Evolutionary conservation across 2,888 invertebrate species (phyloP).

Genomic region (Leucophenga montana): DNA sequence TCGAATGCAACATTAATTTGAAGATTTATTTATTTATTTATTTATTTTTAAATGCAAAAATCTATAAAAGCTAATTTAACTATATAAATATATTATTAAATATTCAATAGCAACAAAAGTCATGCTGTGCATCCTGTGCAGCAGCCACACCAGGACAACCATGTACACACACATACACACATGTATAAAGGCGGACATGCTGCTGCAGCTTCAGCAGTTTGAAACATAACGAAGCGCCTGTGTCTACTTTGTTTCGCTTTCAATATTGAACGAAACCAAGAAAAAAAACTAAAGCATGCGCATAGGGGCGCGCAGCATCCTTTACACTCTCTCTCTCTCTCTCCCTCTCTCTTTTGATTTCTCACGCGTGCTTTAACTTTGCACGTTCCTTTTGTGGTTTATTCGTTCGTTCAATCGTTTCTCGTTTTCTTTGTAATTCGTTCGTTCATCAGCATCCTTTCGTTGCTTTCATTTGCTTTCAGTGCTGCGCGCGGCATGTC

Average conservation of each 20-base stretch:
- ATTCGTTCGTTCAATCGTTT: conserved; percentile 31
- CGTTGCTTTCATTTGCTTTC: conserved; percentile 28
- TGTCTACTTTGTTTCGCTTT: neutral
- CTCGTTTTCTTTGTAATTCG: conserved; percentile 30
- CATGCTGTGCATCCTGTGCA: conserved; percentile 9
- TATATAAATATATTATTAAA: neutral
- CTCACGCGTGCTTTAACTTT: conserved; percentile 38
- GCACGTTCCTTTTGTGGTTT: conserved; percentile 36
- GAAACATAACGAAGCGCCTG: conserved; percentile 13
- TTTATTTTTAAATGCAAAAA: neutral
- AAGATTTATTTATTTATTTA: too few species aligned
- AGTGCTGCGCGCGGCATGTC: conserved; percentile 59
- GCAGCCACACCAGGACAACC: conserved; percentile 9
- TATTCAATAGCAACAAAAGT: conserved; percentile 8
- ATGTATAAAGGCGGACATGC: conserved; percentile 1
- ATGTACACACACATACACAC: conserved; percentile 16
- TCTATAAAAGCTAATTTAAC: neutral
- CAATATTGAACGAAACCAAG: conserved; percentile 8
- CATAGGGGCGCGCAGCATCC: neutral
- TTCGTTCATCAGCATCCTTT: conserved; percentile 37
- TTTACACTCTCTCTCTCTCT: conserved; percentile 22
- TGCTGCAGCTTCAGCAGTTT: conserved; percentile 32
- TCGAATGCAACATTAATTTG: too few species aligned
- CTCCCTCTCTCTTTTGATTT: conserved; percentile 34
- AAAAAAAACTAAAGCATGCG: conserved; percentile 10